phyloP scores from a whole-genome alignment of 2,113 vertebrate genomes.

The Todiramphus saurophagus region DNA sequence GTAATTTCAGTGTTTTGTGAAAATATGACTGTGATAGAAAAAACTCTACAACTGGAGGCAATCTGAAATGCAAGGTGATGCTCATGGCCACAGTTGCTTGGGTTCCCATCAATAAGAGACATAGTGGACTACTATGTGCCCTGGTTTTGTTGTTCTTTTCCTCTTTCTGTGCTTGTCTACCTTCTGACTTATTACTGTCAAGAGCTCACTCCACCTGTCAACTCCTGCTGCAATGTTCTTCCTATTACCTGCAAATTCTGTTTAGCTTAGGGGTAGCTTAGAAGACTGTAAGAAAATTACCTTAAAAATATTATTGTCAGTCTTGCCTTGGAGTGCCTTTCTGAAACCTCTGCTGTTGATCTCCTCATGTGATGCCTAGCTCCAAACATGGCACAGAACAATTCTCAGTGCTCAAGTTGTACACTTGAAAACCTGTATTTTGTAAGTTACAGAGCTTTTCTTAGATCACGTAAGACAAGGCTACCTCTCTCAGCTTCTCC shows the following conservation, averaged over 20 bases:
- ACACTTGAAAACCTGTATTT: neutral
- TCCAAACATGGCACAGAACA: neutral
- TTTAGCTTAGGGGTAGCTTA: neutral
- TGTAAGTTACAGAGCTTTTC: neutral
- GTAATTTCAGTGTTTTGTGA: neutral
- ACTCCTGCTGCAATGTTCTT: neutral
- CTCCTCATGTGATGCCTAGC: neutral
- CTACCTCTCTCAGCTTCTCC: neutral
- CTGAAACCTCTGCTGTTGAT: neutral
- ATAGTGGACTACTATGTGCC: neutral
- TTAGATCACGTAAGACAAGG: neutral
- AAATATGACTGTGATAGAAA: neutral
- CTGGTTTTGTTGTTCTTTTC: neutral
- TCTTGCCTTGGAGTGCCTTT: neutral
- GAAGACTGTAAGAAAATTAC: neutral
- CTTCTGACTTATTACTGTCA: neutral
- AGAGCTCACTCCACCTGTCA: neutral
- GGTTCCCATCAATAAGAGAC: neutral
- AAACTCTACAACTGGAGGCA: neutral
- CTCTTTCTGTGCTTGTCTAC: neutral
- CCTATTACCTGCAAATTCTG: neutral
- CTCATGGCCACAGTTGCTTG: neutral
- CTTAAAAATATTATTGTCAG: neutral
- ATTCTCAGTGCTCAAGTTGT: neutral
- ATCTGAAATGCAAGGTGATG: neutral